phyloP scores from a whole-genome alignment of 2,797 vertebrate genomes.

The Tiaroga cobitis region DNA sequence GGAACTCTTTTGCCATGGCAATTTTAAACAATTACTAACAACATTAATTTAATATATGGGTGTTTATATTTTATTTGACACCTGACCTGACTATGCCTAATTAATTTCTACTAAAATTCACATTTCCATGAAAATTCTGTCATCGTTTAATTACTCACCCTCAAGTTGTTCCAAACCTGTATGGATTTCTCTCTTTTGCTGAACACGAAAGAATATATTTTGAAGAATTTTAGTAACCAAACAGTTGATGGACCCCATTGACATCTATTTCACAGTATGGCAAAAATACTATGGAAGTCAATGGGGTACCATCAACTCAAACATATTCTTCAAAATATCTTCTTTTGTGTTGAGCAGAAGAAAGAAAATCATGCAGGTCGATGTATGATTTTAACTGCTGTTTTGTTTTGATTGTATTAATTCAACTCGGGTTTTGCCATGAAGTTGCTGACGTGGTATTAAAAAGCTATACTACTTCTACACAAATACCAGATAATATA shows the following conservation, averaged over 20 bases:
- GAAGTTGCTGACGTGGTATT: too few relatives aligned
- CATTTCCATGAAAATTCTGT: not conserved
- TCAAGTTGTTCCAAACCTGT: not conserved
- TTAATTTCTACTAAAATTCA: not conserved
- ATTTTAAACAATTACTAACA: too few relatives aligned
- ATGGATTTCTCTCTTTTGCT: not conserved
- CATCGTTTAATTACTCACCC: not conserved
- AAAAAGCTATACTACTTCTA: too few relatives aligned
- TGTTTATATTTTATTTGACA: not conserved
- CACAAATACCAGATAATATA: too few relatives aligned
- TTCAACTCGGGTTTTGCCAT: too few relatives aligned
- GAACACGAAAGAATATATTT: not conserved
- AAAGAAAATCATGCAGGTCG: not conserved
- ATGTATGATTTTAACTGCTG: too few relatives aligned
- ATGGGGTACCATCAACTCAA: not conserved
- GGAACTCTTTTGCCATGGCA: too few relatives aligned
- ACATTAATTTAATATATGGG: too few relatives aligned
- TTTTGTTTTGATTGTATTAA: too few relatives aligned
- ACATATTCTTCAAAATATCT: not conserved
- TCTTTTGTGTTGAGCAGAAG: not conserved
- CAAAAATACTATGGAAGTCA: not conserved
- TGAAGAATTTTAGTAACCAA: not conserved
- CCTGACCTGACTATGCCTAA: not conserved
- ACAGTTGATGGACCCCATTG: not conserved
- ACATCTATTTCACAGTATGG: not conserved